These are phyloP conservation scores for Vidua macroura DNA, from an alignment of 2,113 vertebrate genomes.

Conservation along the genomic window DNA sequence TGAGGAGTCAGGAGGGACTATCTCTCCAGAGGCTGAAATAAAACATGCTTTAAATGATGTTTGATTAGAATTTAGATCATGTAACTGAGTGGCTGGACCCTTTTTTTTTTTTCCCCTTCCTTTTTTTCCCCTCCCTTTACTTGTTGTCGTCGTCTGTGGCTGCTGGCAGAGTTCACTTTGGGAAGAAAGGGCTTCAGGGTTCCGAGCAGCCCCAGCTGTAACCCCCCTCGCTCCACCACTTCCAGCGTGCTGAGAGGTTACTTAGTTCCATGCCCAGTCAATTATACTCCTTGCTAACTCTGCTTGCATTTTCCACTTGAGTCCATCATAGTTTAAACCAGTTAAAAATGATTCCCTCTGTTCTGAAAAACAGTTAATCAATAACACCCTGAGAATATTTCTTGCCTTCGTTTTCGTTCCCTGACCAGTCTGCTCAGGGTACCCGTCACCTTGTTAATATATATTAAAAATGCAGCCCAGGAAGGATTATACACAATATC, in stretches of 20 bases:
- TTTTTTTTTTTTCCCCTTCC: conserved; percentile 26
- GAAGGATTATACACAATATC: background rate
- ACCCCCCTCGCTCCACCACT: background rate
- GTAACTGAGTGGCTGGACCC: conserved; percentile 87
- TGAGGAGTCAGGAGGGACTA: conserved; percentile 88
- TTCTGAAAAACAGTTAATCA: conserved; percentile 65
- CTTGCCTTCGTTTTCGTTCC: conserved; percentile 36
- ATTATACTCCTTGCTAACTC: conserved; percentile 59
- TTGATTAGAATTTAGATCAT: conserved; percentile 99
- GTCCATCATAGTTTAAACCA: conserved; percentile 65
- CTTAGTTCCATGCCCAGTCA: conserved; percentile 63
- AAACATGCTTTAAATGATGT: conserved; percentile 99
- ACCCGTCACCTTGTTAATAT: background rate
- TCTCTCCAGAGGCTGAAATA: conserved; percentile 96
- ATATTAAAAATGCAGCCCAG: conserved; percentile 9
- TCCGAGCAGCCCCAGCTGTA: background rate
- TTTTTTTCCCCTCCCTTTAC: conserved; percentile 17
- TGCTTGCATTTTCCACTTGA: conserved; percentile 62
- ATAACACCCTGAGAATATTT: conserved; percentile 63
- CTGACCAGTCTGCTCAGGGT: background rate
- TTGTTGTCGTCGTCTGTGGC: conserved; percentile 72
- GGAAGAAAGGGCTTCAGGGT: conserved; percentile 9
- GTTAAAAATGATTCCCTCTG: conserved; percentile 64
- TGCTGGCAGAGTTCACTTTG: conserved; percentile 66
- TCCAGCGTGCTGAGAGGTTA: conserved; percentile 57